phyloP scores from a whole-genome alignment of 2,888 invertebrate genomes.

The Torymus tubicola region DNA sequence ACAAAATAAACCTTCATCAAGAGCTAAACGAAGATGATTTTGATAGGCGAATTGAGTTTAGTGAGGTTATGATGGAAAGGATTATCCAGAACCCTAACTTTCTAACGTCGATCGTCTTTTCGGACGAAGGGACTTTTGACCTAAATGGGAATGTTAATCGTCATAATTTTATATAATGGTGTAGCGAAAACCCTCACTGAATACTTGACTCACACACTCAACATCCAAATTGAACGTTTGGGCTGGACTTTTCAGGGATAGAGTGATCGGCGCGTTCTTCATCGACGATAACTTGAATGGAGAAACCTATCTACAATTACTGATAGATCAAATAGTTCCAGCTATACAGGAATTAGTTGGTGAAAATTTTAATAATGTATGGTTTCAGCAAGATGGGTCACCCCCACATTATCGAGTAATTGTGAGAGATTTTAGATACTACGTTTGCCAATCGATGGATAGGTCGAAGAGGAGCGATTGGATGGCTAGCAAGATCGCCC shows the following conservation, averaged over 20 bases:
- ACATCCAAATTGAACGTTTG: conserved; percentile 9
- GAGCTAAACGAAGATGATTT: too few species aligned
- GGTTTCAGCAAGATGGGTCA: conserved; percentile 29
- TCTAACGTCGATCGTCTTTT: too few species aligned
- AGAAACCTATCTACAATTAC: conserved; percentile 42
- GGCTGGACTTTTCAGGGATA: conserved; percentile 29
- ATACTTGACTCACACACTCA: neutral
- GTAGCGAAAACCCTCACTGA: neutral
- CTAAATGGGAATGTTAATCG: too few species aligned
- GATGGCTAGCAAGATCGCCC: neutral
- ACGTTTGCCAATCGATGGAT: conserved; percentile 12
- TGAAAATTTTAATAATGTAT: conserved; percentile 35
- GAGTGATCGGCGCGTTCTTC: conserved; percentile 68
- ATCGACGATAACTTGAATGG: conserved; percentile 55
- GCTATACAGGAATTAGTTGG: conserved; percentile 25
- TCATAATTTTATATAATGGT: neutral
- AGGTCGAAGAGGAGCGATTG: conserved; percentile 14
- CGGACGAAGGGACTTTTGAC: too few species aligned
- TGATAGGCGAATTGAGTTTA: too few species aligned
- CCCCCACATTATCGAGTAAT: neutral
- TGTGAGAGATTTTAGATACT: neutral
- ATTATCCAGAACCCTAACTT: too few species aligned
- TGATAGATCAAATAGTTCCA: conserved; percentile 45
- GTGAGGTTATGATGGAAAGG: too few species aligned
- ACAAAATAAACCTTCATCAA: too few species aligned